Evolutionary conservation across 2,888 invertebrate species (phyloP), one percentile per base, ranked within the genome.

Genomic region (Nymphalis c-album): DNA sequence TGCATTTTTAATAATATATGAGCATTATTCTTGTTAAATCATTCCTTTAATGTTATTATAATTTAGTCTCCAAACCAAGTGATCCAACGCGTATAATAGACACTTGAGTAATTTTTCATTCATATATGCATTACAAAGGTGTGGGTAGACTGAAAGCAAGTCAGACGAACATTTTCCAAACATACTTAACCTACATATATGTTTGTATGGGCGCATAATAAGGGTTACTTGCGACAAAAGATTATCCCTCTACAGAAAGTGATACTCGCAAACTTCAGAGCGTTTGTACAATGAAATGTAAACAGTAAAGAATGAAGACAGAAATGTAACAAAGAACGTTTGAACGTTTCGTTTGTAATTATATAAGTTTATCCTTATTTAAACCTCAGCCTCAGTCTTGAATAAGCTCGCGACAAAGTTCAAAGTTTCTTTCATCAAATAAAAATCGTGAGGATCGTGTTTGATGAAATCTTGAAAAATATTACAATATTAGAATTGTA

Each of bases 311-410:
- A 50, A 57, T 22, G 55, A 57, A 51, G 45, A 51, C n/a, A 51
- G 47, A 45, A 22, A 22, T 48, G 51, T 53, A 59, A 67, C 60
- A 60, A 60, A 65, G 60, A 51, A 22, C 50, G n/a, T 53, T 58
- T n/a, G 46, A 57, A 26, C n/a, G 46, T 40, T 62, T 60, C 60
- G 57, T 47, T 64, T 60, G 65, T 65, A 65, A 70, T 68, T 68
- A 70, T 48, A 60, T 65, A 70, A 70, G 65, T 70, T 70, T 55
- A 62, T 50, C 60, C 63, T 63, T 58, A 64, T 70, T 68, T 55
- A 65, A 68, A 65, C 60, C 62, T 63, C 46, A 68, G 60, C 60
- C 62, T 63, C 40, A 68, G 60, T 62, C 40, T 46, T 31, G 57
- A 61, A 58, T 61, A 48, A 60, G 18, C n/a, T 55, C 35, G 20